Percentiles rank a stretch among this genome's conserved stretches.
phyloP scores from a whole-genome alignment of 2,797 vertebrate genomes.

The Anabas testudineus region DNA sequence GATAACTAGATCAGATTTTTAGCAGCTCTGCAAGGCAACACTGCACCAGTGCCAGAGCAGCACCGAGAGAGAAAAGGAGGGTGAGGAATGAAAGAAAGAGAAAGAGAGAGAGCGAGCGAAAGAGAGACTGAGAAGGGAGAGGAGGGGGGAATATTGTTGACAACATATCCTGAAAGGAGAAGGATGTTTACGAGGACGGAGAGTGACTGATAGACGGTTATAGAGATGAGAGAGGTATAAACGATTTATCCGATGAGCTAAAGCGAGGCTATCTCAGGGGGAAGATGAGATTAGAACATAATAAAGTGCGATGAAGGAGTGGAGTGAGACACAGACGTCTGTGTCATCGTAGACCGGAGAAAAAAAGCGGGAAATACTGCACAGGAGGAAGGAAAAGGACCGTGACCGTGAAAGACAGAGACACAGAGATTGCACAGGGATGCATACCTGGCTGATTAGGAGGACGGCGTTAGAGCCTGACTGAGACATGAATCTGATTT shows the following conservation, averaged over 20 bases:
- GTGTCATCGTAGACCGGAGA: slow-evolving; percentile 46
- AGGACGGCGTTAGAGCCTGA: slow-evolving; percentile 88
- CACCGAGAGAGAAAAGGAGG: slow-evolving; percentile 51
- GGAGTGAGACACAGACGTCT: slow-evolving; percentile 62
- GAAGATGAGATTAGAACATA: slow-evolving; percentile 72
- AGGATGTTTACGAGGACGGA: slow-evolving; percentile 48
- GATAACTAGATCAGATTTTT: slow-evolving; percentile 76
- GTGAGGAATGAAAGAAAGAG: slow-evolving; percentile 36
- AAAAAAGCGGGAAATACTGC: slow-evolving; percentile 37
- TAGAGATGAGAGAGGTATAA: slow-evolving; percentile 39
- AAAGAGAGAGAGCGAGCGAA: not conserved
- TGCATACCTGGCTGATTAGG: slow-evolving; percentile 88
- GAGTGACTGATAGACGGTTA: slow-evolving; percentile 55
- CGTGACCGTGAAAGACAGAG: slow-evolving; percentile 42
- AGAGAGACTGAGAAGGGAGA: not conserved
- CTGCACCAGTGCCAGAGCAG: slow-evolving; percentile 74
- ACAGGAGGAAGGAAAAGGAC: slow-evolving; percentile 3
- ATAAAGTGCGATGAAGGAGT: slow-evolving; percentile 65
- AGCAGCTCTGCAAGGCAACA: slow-evolving; percentile 75
- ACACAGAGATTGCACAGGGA: slow-evolving; percentile 51
- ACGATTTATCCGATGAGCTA: slow-evolving; percentile 57
- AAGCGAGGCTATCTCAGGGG: slow-evolving; percentile 52
- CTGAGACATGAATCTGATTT: slow-evolving; percentile 85
- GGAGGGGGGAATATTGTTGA: slow-evolving; percentile 42
- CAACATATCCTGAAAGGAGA: slow-evolving; percentile 59